These are phyloP conservation scores for Chondrilla cf. caribensis DNA, from an alignment of 37 sponge, comb jelly and placozoan genomes.

Conservation along the genomic window DNA sequence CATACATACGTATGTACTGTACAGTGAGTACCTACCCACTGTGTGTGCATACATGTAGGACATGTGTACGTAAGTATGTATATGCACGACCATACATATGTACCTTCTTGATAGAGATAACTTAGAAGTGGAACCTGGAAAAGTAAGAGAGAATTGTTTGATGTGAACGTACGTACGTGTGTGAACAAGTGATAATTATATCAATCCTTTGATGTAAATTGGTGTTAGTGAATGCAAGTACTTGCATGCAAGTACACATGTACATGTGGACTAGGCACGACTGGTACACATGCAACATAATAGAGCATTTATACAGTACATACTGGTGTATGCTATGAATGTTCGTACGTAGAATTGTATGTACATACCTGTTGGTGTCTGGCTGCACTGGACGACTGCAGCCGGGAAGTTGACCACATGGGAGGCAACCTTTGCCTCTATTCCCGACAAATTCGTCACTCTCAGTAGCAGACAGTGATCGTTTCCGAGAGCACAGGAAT, in stretches of 20 bases:
- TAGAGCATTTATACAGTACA: too few species aligned
- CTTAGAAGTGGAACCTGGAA: too few species aligned
- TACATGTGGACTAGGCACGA: background rate
- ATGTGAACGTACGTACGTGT: too few species aligned
- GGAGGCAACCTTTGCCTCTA: slow-evolving; percentile 32
- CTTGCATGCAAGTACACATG: background rate
- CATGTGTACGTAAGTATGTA: background rate
- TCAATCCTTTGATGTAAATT: too few species aligned
- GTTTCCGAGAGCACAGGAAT: slow-evolving; percentile 19
- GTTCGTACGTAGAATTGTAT: too few species aligned
- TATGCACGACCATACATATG: background rate
- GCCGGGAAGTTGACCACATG: slow-evolving; percentile 45
- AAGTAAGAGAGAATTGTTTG: too few species aligned
- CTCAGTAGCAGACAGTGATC: slow-evolving; percentile 22
- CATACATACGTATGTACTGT: background rate
- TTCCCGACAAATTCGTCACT: slow-evolving; percentile 57
- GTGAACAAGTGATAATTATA: too few species aligned
- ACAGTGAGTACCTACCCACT: too few species aligned
- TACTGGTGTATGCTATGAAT: too few species aligned
- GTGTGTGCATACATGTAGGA: background rate
- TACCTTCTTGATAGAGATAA: too few species aligned
- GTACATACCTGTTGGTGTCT: background rate
- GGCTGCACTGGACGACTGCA: slow-evolving; percentile 11
- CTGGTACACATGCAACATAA: too few species aligned
- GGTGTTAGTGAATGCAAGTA: too few species aligned